Percentiles rank a stretch among this genome's conserved stretches.
These are phyloP conservation scores for Laterallus jamaicensis DNA, from an alignment of 2,113 vertebrate species.

Conservation along the genomic window DNA sequence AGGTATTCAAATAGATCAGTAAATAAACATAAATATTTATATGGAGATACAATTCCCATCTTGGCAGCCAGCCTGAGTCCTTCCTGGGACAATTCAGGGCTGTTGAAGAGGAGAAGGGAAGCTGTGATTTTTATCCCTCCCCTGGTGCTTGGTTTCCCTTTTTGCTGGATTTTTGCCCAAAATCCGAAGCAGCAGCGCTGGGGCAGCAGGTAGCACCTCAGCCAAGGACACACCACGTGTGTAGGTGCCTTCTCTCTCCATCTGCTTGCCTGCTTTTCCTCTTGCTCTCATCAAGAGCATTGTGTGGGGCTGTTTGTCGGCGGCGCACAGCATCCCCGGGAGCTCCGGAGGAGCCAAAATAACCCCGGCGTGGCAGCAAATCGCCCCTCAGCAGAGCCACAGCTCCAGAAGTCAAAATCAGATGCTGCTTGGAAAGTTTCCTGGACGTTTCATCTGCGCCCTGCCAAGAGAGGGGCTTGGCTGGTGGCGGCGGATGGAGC, in stretches of 20 bases:
- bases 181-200: fast-evolving
- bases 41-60: neutral
- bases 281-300: neutral
- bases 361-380: neutral
- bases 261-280: neutral
- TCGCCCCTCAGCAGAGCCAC: neutral
- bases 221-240: fast-evolving
- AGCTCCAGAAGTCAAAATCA: neutral
- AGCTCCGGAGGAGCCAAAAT: neutral
- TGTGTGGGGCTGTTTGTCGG: no score
- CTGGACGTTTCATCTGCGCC: neutral
- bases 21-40: neutral
- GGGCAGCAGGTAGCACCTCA: fast-evolving
- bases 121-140: neutral
- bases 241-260: neutral
- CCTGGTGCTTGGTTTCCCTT: neutral
- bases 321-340: fast-evolving
- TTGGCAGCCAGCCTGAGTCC: neutral
- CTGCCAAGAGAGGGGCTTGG: neutral
- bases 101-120: neutral
- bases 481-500: neutral
- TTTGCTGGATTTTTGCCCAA: neutral
- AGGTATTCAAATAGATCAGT: neutral
- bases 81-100: neutral
- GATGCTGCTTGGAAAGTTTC: neutral